Base-by-base conservation (phyloP, 2,113 vertebrate genomes). In the Cyprinodon brontotheroides region DNA sequence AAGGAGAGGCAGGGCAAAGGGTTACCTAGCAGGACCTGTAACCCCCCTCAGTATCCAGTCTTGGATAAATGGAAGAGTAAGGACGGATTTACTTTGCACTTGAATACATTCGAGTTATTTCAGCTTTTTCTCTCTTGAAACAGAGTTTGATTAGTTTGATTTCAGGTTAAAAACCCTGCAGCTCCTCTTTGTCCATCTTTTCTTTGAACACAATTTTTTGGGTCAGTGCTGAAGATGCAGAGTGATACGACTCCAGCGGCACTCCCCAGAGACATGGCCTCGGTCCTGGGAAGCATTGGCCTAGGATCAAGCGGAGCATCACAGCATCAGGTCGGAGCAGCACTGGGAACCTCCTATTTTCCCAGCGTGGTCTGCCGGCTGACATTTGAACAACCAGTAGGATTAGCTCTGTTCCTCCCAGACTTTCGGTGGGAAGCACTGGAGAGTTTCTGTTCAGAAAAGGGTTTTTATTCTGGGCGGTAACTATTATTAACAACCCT, bases 201-300 rank as follows among this genome's bases (percentile, higher is more conserved):
- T 43, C 17, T 20, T 22, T 70, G 36, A 57, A 48, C 47, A 45
- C 69, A 72, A 39, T 70, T 76, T 85, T 29, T 72, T 85, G 64
- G 85, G 86, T 82, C 85, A 88, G 13, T 67, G 40, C 43, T 80
- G 79, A 83, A 79, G 70, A 69, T 62, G 69, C 71, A 81, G 72
- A 78, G 62, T 45, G 68, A 84, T 70, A 68, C 14, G 50, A 82
- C 79, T 77, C 73, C n/a, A 64, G 74, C 48, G 60, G 75, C 39
- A 6, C 41, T 88, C 92, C 90, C 90, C n/a, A 1, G 87, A 88
- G 93, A 89, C 66, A 11, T 69, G 83, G 68, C 89, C 85, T 86
- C 57, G 92, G 91, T 89, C 92, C 93, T 94, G 94, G 93, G 93
- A 94, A 93, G 89, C 87, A 68, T 74, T 74, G 86, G 79, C 70